These are phyloP conservation scores for Tarsius wallacei DNA, from an alignment of 2,797 vertebrate genomes.

Conservation along the genomic window DNA sequence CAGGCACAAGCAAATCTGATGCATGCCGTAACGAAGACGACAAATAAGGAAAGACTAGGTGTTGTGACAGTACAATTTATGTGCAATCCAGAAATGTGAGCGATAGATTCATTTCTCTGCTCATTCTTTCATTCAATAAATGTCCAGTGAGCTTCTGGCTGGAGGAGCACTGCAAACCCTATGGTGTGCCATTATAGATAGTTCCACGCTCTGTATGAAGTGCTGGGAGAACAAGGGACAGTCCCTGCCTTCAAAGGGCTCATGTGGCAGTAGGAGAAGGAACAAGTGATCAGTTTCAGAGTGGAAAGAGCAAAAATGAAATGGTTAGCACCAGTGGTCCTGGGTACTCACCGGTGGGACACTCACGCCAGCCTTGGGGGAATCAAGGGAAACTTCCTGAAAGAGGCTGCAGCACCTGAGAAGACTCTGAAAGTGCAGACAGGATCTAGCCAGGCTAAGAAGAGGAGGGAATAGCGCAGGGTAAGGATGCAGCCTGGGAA, in stretches of 20 bases:
- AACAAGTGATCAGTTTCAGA: not conserved
- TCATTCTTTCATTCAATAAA: not conserved
- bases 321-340: not conserved
- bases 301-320: not conserved
- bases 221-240: not conserved
- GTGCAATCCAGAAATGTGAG: not conserved
- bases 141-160: not conserved
- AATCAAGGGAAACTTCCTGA: not conserved
- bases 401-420: not conserved
- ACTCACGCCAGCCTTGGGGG: not conserved
- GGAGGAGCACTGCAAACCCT: not conserved
- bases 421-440: not conserved
- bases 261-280: not conserved
- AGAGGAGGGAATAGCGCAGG: not conserved
- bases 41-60: not conserved
- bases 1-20: not conserved
- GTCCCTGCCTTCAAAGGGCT: not conserved
- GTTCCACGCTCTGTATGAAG: not conserved
- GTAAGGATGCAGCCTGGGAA: not conserved
- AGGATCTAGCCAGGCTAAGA: not conserved
- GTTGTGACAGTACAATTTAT: not conserved
- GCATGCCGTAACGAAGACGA: not conserved
- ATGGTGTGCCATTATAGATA: not conserved
- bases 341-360: not conserved
- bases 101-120: not conserved